phyloP scores from a whole-genome alignment of 92 coral and sea anemone species.

The Blastomussa wellsi region DNA sequence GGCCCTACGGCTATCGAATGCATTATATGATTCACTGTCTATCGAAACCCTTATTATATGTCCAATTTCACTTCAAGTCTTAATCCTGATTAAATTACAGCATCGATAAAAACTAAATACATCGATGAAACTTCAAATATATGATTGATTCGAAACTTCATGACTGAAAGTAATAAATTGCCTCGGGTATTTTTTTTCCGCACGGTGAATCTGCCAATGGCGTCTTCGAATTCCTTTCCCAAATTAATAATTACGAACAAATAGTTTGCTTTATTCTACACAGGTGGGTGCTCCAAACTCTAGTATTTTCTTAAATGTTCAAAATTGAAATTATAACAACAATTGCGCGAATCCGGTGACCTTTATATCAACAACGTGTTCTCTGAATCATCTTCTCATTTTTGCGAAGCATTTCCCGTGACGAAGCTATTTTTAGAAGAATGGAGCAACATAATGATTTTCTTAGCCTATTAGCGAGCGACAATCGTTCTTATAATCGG shows the following conservation, averaged over 20 bases:
- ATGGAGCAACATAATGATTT: neutral
- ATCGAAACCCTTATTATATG: neutral
- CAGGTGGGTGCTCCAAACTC: constrained; percentile 8
- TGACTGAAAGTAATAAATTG: constrained; percentile 1
- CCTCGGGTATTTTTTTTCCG: constrained; percentile 9
- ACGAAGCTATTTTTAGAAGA: constrained; percentile 20
- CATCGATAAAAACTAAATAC: neutral
- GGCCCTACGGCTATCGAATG: neutral
- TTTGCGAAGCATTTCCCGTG: neutral
- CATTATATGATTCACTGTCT: neutral
- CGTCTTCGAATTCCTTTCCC: neutral
- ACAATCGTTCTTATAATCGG: neutral
- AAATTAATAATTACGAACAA: constrained; percentile 2
- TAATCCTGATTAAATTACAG: neutral
- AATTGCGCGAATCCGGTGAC: neutral
- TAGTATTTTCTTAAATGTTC: neutral
- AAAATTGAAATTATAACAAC: neutral
- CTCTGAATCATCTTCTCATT: neutral
- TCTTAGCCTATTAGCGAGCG: neutral
- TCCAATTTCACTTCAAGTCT: neutral
- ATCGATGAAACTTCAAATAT: neutral
- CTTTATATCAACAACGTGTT: neutral
- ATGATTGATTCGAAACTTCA: neutral
- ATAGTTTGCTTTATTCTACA: neutral
- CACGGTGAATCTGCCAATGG: constrained; percentile 14